These are phyloP conservation scores for Burhinus bistriatus DNA, from an alignment of 2,113 vertebrate species.

Conservation along the genomic window DNA sequence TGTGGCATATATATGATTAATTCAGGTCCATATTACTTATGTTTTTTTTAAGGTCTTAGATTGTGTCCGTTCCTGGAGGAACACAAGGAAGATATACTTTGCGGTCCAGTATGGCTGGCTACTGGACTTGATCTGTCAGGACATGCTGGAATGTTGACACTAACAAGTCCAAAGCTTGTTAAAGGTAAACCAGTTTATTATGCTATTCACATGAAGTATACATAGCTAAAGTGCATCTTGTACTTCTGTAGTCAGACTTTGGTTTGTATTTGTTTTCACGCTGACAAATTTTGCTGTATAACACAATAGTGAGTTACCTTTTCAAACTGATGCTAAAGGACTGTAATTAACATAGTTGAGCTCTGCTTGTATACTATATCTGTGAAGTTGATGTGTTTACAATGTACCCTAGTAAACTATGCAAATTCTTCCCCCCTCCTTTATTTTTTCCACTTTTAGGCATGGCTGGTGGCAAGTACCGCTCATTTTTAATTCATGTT, in stretches of 20 bases:
- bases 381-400: background rate
- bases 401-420: background rate
- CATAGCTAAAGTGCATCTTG: background rate
- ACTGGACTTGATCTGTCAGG: constrained; percentile 96
- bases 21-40: background rate
- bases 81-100: constrained; percentile 97
- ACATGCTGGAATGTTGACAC: constrained; percentile 95
- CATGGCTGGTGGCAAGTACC: constrained; percentile 98
- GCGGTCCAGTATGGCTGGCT: constrained; percentile 96
- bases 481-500: constrained; percentile 97
- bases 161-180: constrained; percentile 97
- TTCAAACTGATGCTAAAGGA: background rate
- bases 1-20: background rate
- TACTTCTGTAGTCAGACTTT: background rate
- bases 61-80: constrained; percentile 95
- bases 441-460: constrained; percentile 67
- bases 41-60: constrained; percentile 81
- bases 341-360: background rate
- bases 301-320: background rate
- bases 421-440: background rate
- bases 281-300: background rate
- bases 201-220: background rate
- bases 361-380: background rate
- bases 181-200: constrained; percentile 81
- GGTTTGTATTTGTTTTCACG: background rate